Evolutionary conservation across 2,113 vertebrate species (phyloP), one percentile per base, ranked within the genome.

Genomic region (Gasterosteus aculeatus): DNA sequence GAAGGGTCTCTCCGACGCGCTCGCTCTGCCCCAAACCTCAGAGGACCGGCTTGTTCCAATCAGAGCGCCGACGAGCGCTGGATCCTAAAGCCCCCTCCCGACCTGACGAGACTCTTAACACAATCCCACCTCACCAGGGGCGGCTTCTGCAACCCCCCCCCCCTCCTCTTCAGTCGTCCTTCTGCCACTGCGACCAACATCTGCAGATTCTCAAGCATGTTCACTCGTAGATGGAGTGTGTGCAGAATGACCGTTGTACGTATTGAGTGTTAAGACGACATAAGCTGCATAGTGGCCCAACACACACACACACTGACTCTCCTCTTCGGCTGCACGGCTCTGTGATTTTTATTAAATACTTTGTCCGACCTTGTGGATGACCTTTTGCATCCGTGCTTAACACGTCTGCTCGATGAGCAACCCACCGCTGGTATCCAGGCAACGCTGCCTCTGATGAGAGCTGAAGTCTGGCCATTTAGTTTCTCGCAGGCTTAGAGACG

Each of bases 341-440:
- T 78, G 88, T 72, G 81, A 84, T 82, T 86, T 26, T 87, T 85
- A 92, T 90, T 77, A 91, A 91, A 89, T 69, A 82, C 85, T 81
- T 83, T 82, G 85, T 80, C 85, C 83, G 76, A 87, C 72, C 81
- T 65, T 10, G 53, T 41, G 68, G 72, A 41, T 87, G 87, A 88
- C 91, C 90, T 91, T 91, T 90, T 91, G 70, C 61, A 75, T 78
- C 56, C 7, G 8, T 18, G 71, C 81, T 87, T 67, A 87, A 85
- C 72, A 76, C 44, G 5, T 61, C 81, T 41, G 60, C 74, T 74
- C 77, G 42, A 56, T 66, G 72, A 84, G 65, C 63, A 59, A 78
- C 80, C 78, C 33, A 10, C 77, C 2, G 29, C 82, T 73, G n/a
- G 86, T 88, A 84, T 78, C 88, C 84, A 84, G 81, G 91, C 88